Evolutionary conservation across 1,140 invertebrate species (phyloP).

Genomic region (Macrotrachela quadricornifera): DNA sequence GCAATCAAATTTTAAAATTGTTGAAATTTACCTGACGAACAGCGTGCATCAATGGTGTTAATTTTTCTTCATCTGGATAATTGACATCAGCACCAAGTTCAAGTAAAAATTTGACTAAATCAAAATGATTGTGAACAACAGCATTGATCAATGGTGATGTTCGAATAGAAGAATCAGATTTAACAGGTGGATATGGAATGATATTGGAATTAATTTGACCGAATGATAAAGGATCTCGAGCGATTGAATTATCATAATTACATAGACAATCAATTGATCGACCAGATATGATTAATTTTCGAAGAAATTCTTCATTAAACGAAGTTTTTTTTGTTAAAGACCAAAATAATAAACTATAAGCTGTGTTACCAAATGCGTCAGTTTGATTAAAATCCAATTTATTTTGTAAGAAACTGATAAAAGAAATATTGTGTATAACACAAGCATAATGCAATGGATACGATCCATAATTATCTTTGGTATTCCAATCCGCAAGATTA

Average conservation of each 20-base stretch:
- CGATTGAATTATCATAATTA: not conserved
- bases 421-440: slow-evolving; percentile 21
- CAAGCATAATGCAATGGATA: slow-evolving; percentile 30
- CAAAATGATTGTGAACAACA: slow-evolving; percentile 20
- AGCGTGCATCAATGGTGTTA: slow-evolving; percentile 36
- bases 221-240: slow-evolving; percentile 1
- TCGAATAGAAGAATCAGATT: too few species aligned
- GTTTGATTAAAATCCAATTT: slow-evolving; percentile 13
- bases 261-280: slow-evolving; percentile 9
- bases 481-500: slow-evolving; percentile 16
- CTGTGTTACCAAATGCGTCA: slow-evolving; percentile 23
- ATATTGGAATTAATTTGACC: not conserved
- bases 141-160: slow-evolving; percentile 26
- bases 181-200: not conserved
- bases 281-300: slow-evolving; percentile 11
- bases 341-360: slow-evolving; percentile 28
- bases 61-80: slow-evolving; percentile 25
- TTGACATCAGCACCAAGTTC: slow-evolving; percentile 29
- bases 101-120: slow-evolving; percentile 24
- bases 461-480: slow-evolving; percentile 23
- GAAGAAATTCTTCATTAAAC: too few species aligned
- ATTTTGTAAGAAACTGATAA: slow-evolving; percentile 21
- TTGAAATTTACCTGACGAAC: slow-evolving; percentile 19
- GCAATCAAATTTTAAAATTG: not conserved
- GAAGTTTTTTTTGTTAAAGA: slow-evolving; percentile 17